Conservation (phyloP, 2,797 vertebrate genomes). For the Hypotaenidia okinawae region DNA sequence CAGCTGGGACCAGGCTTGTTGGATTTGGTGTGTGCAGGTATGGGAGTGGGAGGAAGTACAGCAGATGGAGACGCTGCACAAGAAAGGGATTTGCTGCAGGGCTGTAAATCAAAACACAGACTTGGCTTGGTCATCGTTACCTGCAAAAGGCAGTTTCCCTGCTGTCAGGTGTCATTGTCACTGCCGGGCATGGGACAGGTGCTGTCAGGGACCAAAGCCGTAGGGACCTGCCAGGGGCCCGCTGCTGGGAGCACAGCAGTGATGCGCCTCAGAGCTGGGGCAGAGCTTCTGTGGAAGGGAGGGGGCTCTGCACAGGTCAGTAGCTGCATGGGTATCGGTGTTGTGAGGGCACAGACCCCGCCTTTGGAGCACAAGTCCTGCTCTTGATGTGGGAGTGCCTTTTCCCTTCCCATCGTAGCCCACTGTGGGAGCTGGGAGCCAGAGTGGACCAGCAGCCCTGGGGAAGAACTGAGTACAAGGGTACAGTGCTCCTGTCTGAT, state of each 20-base stretch:
- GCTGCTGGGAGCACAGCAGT: fast-evolving
- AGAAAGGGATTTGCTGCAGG: not conserved
- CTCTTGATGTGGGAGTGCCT: not conserved
- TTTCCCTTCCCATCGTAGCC: not conserved
- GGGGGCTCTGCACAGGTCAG: not conserved
- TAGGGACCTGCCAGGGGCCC: not conserved
- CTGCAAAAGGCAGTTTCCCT: not conserved
- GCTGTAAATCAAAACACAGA: not conserved
- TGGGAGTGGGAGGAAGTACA: not conserved
- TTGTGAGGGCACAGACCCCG: not conserved
- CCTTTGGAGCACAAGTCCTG: not conserved
- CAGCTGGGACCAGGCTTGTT: fast-evolving
- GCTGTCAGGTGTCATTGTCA: not conserved
- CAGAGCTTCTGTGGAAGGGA: not conserved
- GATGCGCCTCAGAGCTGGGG: not conserved
- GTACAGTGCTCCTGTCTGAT: not conserved
- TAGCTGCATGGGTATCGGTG: not conserved
- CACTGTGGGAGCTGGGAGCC: fast-evolving
- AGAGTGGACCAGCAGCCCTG: fast-evolving
- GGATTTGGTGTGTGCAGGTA: not conserved
- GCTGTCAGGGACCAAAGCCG: not conserved
- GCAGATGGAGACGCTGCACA: not conserved
- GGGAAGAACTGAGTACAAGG: not conserved
- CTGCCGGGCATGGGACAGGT: not conserved
- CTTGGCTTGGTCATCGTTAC: not conserved